Evolutionary conservation across 2,113 vertebrate species (phyloP), one percentile per base, ranked within the genome.

Genomic region (Gymnorhina tibicen): DNA sequence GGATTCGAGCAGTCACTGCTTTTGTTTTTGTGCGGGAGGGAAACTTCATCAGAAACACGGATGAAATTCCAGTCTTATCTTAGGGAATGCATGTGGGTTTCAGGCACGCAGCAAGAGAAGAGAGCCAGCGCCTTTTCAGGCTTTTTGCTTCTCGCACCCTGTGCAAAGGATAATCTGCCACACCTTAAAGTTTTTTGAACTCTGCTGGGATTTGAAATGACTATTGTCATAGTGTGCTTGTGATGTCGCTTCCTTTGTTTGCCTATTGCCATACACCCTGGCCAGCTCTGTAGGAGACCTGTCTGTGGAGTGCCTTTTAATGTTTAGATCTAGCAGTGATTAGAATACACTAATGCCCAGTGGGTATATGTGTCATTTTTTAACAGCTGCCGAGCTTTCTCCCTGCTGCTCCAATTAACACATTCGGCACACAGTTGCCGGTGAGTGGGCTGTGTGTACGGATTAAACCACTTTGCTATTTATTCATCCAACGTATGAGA

Each of bases 401-500:
- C 93, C 96, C 96, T 97, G 98, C 97, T 97, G 96, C 97, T 98
- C 97, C 97, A 98, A 98, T 98, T 98, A 98, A 98, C 97, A 97
- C 96, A 81, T 94, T 87, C 88, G 28, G 97, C 42, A 11, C 95
- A 95, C 97, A 93, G 96, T 96, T 97, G 95, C 96, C 67, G 20
- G 96, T 95, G 97, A 98, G 98, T 97, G 93, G 96, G 97, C 96
- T 97, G 97, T 95, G 96, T 96, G 59, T 97, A 94, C 73, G 98
- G 98, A 90, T 95, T 97, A 92, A 98, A 98, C 98, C 98, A 98
- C 97, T 98, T 84, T 35, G 78, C 83, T 93, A n/a, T 93, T 97
- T 94, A 81, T 97, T 93, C 90, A 91, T 78, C 46, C 32, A 41
- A 62, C 50, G 49, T 44, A 66, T 49, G 46, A 17, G 77, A 44